These are phyloP conservation scores for Dryobates pubescens DNA, from an alignment of 2,797 vertebrate genomes.

Conservation along the genomic window DNA sequence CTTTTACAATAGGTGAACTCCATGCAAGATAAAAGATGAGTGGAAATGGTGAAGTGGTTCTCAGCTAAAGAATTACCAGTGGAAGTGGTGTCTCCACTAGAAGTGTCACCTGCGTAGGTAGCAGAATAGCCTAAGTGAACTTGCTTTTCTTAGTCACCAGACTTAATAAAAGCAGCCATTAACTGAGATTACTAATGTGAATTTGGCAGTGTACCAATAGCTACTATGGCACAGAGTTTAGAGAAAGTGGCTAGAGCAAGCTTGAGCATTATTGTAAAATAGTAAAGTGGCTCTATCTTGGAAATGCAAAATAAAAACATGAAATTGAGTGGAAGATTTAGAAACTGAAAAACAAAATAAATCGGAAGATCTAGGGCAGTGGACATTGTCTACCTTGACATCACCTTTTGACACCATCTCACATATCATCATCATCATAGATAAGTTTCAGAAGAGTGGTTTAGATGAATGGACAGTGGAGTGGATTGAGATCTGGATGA, in stretches of 20 bases:
- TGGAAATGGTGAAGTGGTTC: background rate
- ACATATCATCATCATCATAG: too few relatives aligned
- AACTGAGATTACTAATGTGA: background rate
- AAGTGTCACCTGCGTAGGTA: background rate
- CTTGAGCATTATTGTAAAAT: background rate
- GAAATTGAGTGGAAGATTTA: background rate
- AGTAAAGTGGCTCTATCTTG: background rate
- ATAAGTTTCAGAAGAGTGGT: too few relatives aligned
- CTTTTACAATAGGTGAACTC: background rate
- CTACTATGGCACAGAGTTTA: background rate
- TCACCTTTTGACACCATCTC: too few relatives aligned
- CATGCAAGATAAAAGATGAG: background rate
- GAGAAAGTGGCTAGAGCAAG: background rate
- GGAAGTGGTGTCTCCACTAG: background rate
- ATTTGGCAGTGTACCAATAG: background rate
- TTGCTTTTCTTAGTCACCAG: background rate
- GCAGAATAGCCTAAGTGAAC: background rate
- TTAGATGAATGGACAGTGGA: too few relatives aligned
- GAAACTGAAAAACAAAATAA: too few relatives aligned
- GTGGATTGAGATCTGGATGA: too few relatives aligned
- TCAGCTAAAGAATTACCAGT: background rate
- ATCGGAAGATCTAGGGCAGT: too few relatives aligned
- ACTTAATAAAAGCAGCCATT: background rate
- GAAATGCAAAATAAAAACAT: background rate
- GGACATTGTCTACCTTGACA: too few relatives aligned